Conservation (phyloP, 2,888 invertebrate genomes). For the Agrotis segetum region DNA sequence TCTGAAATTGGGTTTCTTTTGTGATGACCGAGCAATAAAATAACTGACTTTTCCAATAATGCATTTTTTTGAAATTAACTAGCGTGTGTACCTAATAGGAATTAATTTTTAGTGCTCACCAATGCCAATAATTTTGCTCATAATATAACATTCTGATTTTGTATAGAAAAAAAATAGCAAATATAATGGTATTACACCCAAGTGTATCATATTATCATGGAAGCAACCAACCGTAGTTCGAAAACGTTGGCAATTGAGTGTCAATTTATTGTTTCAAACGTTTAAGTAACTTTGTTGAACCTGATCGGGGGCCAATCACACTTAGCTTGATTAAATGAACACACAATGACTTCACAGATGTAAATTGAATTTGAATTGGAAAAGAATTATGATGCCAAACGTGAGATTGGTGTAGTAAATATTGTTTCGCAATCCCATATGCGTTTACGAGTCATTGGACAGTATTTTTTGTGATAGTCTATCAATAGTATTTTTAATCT, state of each 20-base stretch:
- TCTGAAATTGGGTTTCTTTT: conserved; percentile 10
- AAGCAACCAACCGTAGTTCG: conserved; percentile 4
- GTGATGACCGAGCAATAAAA: conserved; percentile 3
- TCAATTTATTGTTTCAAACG: conserved; percentile 19
- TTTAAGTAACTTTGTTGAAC: conserved; percentile 15
- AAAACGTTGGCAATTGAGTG: conserved; percentile 5
- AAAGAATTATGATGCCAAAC: background rate
- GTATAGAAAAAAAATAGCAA: background rate
- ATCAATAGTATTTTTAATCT: background rate
- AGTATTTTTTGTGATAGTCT: background rate
- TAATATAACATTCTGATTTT: background rate
- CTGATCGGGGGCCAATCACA: conserved; percentile 17
- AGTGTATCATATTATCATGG: background rate
- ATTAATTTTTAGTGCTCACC: background rate
- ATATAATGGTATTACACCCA: background rate
- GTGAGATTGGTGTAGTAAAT: background rate
- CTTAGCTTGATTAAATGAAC: background rate
- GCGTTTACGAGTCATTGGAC: background rate
- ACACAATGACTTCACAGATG: background rate
- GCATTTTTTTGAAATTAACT: conserved; percentile 2
- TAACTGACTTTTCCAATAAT: conserved; percentile 16
- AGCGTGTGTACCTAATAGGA: background rate
- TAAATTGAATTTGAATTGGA: conserved; percentile 5
- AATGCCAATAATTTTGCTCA: background rate
- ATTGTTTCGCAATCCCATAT: background rate